phyloP scores from a whole-genome alignment of 2,888 invertebrate species.

The Erebia palarica region DNA sequence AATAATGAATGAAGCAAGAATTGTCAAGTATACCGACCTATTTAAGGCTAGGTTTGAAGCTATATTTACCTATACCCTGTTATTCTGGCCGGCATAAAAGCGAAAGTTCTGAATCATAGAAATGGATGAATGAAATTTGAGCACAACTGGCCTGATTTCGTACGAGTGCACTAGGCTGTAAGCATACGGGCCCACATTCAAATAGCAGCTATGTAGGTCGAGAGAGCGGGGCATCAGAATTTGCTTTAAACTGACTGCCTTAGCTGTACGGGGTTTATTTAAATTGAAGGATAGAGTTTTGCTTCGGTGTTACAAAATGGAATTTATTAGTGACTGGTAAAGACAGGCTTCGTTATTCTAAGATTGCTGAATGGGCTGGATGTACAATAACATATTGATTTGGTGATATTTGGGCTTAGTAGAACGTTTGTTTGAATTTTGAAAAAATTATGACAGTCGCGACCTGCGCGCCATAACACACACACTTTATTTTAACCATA shows the following conservation, averaged over 20 bases:
- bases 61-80: constrained; percentile 1
- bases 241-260: constrained; percentile 28
- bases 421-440: no score
- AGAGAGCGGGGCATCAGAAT: constrained; percentile 33
- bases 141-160: constrained; percentile 39
- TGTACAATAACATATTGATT: no score
- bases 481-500: no score
- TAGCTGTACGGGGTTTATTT: constrained; percentile 31
- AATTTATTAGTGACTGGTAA: no score
- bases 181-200: constrained; percentile 37
- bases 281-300: constrained; percentile 20
- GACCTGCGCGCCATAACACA: no score
- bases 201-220: constrained; percentile 36
- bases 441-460: no score
- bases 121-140: constrained; percentile 39
- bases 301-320: no score
- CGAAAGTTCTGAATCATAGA: constrained; percentile 21
- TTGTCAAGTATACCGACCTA: no score
- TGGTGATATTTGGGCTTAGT: no score
- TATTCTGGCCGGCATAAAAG: constrained; percentile 17
- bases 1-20: no score
- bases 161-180: constrained; percentile 28
- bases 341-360: no score
- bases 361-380: no score
- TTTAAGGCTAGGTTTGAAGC: background rate